These are phyloP conservation scores for Phrixothrix hirtus DNA, from an alignment of 2,888 invertebrate species.

Conservation along the genomic window DNA sequence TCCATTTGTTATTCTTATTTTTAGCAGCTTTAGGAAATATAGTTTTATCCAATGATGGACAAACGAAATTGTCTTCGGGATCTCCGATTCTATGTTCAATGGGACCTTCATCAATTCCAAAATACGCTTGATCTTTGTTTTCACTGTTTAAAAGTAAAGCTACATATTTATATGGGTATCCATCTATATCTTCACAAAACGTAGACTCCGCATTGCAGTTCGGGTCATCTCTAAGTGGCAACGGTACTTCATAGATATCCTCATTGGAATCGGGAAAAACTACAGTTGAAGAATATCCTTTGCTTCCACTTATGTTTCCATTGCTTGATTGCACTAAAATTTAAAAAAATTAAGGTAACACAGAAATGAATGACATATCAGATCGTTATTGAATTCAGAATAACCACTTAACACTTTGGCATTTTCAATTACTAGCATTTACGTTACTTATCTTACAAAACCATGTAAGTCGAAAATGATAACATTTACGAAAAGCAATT, in stretches of 20 bases:
- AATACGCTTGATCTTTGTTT: slow-evolving; percentile 35
- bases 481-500: too few relatives aligned
- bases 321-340: too few relatives aligned
- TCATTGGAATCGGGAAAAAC: slow-evolving; percentile 43
- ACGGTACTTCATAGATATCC: slow-evolving; percentile 28
- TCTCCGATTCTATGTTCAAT: slow-evolving; percentile 42
- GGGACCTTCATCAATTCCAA: slow-evolving; percentile 40
- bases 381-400: too few relatives aligned
- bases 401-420: too few relatives aligned
- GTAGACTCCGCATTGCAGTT: slow-evolving; percentile 47
- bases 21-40: slow-evolving; percentile 66
- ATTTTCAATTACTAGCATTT: too few relatives aligned
- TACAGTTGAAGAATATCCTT: not conserved
- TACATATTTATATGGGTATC: slow-evolving; percentile 55
- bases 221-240: slow-evolving; percentile 37
- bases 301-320: too few relatives aligned
- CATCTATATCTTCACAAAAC: slow-evolving; percentile 56
- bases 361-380: too few relatives aligned
- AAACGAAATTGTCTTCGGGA: slow-evolving; percentile 43
- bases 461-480: too few relatives aligned
- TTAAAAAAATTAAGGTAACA: too few relatives aligned
- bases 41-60: slow-evolving; percentile 54
- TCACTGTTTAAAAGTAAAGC: slow-evolving; percentile 45
- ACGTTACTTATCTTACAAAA: too few relatives aligned
- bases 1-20: slow-evolving; percentile 67